Base-by-base conservation (phyloP, 2,797 vertebrate genomes). In the Phoeniculus purpureus region DNA sequence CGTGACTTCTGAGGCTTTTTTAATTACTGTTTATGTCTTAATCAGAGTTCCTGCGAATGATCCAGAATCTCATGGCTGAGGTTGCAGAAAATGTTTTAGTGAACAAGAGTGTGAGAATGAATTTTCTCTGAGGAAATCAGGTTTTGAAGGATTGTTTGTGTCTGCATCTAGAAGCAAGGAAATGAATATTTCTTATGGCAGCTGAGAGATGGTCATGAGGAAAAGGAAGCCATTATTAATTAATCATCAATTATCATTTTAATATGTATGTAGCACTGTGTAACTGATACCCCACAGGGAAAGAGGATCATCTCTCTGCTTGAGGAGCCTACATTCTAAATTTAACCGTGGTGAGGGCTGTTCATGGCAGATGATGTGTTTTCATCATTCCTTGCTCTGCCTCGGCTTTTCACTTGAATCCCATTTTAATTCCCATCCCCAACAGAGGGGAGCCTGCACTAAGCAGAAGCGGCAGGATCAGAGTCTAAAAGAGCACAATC, bases 201-300 rank as follows among this genome's bases (percentile, higher is more conserved):
- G 76, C 60, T 93, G 81, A 84, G 91, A 87, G 83, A 62, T 81
- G 79, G 88, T 92, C 92, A 79, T 93, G 86, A 95, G 79, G 50
- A 94, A 82, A 94, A 89, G 81, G 86, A 96, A 94, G 70, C 62
- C 60, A 89, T 96, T 94, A 91, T 93, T 94, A 95, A 96, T 95
- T 94, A 96, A 94, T 94, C 75, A 90, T 90, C 88, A 92, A 89
- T 94, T 95, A 94, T 94, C 92, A 90, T 94, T 96, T 94, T 93
- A 95, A 92, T 95, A 94, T 95, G 90, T 92, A 94, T 94, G 92
- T 93, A 84, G 83, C 51, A 52, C 83, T 84, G 51, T 85, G 73
- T 85, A 90, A 87, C 84, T 93, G 81, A 45, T 90, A 70, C 84
- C 81, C 90, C 73, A 89, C 73, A 78, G 90, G 92, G 90, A 93